Base-by-base conservation (phyloP, 2,113 vertebrate species). In the Brienomyrus brachyistius region DNA sequence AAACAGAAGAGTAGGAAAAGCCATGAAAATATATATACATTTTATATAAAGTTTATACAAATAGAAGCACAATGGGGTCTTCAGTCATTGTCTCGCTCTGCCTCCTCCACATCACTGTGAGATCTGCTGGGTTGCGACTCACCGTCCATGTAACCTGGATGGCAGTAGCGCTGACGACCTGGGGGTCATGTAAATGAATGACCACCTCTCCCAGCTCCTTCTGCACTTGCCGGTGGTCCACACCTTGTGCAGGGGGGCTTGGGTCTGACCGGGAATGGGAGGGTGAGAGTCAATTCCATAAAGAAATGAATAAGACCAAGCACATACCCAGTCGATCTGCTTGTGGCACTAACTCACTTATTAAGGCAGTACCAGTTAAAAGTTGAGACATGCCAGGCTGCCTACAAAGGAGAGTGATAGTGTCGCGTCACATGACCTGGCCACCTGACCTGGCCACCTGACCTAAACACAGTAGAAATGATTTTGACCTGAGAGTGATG, bases 121-220 rank as follows among this genome's bases (percentile, higher is more conserved):
- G 50, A 62, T 1, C 45, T 23, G 5, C 10, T 21, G 15, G 17
- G 17, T 17, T 82, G 77, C 15, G 9, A 84, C 97, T 98, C 95
- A 99, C 98, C 85, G 95, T 97, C 98, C 98, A 99, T 0, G 97
- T 97, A 92, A 99, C 96, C 93, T 96, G 97, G 92, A 98, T 95
- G 0, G 97, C 98, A 0, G 96, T 97, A 9, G 98, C 97, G 51
- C 97, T 98, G 89, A 99, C 92, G 9, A 97, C 95, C 89, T 97
- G 94, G 8, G 97, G 98, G 90, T 97, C 97, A 88, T 98, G 98
- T 45, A 99, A 96, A 62, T 96, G 97, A 35, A 99, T 95, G 50
- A 96, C 96, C 84, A 98, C 97, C 0, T 99, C 98, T 17, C 97
- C 97, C 51, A 99, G 94, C 51, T 99, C 98, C 35, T 97, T 97